Conservation (phyloP, 1,140 invertebrate species). For the Nasonia giraulti region DNA sequence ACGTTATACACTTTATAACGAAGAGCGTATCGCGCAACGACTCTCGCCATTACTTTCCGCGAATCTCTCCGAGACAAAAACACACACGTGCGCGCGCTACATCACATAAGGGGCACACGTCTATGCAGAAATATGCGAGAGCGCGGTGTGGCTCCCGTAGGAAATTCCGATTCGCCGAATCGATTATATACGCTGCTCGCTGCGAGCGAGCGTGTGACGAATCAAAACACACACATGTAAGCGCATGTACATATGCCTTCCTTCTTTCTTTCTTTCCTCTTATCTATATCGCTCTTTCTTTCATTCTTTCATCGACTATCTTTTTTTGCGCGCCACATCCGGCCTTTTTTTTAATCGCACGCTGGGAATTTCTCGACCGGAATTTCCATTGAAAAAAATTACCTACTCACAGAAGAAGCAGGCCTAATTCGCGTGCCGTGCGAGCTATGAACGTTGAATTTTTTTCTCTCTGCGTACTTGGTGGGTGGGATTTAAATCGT, state of each 20-base stretch:
- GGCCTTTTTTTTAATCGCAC: background rate
- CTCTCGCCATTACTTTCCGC: background rate
- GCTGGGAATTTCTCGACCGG: background rate
- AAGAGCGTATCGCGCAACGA: background rate
- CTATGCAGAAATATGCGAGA: background rate
- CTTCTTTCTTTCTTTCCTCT: background rate
- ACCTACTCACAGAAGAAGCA: background rate
- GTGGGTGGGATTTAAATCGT: background rate
- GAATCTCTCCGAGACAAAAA: background rate
- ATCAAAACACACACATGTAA: background rate
- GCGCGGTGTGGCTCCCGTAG: background rate
- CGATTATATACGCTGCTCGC: background rate
- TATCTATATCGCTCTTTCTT: background rate
- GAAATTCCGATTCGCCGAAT: slow-evolving; percentile 35
- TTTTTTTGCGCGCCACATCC: background rate
- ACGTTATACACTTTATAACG: background rate
- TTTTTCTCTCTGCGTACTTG: background rate
- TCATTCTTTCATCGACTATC: background rate
- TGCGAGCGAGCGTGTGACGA: background rate
- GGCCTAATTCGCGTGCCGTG: too few relatives aligned
- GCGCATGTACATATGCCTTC: background rate
- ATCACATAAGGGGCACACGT: background rate
- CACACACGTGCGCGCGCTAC: background rate
- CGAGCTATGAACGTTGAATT: background rate
- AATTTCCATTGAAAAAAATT: slow-evolving; percentile 17